Evolutionary conservation across 2,797 vertebrate species (phyloP).

Genomic region (Harpagifer antarcticus): DNA sequence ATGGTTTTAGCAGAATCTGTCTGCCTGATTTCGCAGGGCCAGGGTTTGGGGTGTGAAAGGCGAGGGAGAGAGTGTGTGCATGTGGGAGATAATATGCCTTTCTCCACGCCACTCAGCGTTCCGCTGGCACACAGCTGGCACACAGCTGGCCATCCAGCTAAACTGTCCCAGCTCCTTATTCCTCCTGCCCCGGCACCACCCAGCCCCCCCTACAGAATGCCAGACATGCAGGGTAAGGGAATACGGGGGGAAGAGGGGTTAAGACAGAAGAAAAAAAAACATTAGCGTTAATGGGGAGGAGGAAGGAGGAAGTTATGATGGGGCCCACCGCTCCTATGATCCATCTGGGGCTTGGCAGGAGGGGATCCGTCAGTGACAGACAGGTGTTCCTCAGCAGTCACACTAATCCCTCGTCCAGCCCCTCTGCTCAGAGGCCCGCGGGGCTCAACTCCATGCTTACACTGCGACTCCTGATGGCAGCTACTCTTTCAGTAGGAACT

Average conservation of each 20-base stretch:
- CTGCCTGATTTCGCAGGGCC: conserved; percentile 72
- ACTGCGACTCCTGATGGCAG: conserved; percentile 57
- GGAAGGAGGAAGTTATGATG: conserved; percentile 76
- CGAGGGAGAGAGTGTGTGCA: conserved; percentile 70
- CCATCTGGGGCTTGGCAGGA: conserved; percentile 69
- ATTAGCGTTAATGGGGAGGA: conserved; percentile 76
- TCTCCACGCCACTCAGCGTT: conserved; percentile 80
- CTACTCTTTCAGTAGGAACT: conserved; percentile 37
- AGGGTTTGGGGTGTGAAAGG: conserved; percentile 70
- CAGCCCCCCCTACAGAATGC: conserved; percentile 72
- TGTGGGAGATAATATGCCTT: conserved; percentile 82
- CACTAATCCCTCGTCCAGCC: conserved; percentile 60
- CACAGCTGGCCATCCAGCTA: conserved; percentile 80
- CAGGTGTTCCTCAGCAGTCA: conserved; percentile 82
- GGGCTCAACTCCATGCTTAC: conserved; percentile 55
- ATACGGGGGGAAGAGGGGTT: conserved; percentile 70
- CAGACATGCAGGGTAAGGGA: conserved; percentile 83
- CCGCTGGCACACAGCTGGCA: conserved; percentile 82
- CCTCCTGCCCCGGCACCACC: conserved; percentile 26
- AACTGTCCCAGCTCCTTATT: conserved; percentile 48
- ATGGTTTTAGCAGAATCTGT: conserved; percentile 77
- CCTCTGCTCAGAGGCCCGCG: conserved; percentile 55
- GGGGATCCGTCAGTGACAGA: conserved; percentile 81
- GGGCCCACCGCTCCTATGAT: conserved; percentile 60
- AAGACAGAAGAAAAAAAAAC: conserved; percentile 67